These are phyloP conservation scores for Ambastaia sidthimunki DNA, from an alignment of 2,797 vertebrate species.

Conservation along the genomic window DNA sequence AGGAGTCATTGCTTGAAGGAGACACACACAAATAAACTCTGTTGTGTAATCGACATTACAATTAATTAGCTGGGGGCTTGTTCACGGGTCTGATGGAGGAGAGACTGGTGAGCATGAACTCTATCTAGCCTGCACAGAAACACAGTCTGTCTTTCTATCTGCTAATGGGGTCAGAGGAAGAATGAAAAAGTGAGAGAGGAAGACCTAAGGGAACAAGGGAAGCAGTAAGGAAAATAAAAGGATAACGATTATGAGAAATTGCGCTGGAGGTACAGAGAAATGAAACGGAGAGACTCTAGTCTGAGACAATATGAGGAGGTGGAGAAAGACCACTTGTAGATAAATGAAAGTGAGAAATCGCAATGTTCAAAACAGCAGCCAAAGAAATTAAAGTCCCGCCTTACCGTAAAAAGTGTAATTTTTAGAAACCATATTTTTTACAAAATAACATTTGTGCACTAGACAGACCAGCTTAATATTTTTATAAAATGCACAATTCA, in stretches of 20 bases:
- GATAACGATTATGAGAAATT: constrained; percentile 44
- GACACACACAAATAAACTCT: constrained; percentile 19
- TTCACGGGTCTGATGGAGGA: constrained; percentile 73
- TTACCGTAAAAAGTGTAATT: constrained; percentile 11
- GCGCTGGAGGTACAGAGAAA: constrained; percentile 21
- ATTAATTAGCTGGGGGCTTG: constrained; percentile 72
- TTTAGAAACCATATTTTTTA: not conserved
- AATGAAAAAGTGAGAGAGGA: constrained; percentile 27
- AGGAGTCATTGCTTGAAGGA: not conserved
- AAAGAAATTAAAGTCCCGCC: not conserved
- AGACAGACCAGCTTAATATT: not conserved
- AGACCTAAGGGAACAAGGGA: not conserved
- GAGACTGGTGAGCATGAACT: constrained; percentile 65
- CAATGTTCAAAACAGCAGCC: not conserved
- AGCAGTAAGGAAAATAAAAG: constrained; percentile 13
- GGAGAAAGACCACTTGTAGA: not conserved
- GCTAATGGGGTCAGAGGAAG: constrained; percentile 40
- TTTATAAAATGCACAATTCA: no score
- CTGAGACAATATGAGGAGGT: not conserved
- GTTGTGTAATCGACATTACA: constrained; percentile 67
- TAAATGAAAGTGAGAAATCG: constrained; percentile 18
- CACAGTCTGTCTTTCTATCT: constrained; percentile 21
- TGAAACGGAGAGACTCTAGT: constrained; percentile 18
- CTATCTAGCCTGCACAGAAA: constrained; percentile 27
- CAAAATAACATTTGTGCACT: no score